Evolutionary conservation across 2,888 invertebrate species (phyloP).

Genomic region (Rhorus exstirpatorius): DNA sequence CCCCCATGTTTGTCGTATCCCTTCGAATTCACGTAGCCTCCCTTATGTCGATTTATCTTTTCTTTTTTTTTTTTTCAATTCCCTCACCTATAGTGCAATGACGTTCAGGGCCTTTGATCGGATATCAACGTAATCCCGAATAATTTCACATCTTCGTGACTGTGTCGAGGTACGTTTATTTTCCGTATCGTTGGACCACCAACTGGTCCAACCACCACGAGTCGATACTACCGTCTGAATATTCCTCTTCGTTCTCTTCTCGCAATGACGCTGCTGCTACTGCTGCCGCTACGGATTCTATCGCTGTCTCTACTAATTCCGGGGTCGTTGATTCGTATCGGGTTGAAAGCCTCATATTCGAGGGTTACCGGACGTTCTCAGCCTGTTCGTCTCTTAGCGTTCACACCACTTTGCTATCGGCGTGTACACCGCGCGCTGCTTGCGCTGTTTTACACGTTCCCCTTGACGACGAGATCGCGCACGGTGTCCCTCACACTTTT

Average conservation of each 20-base stretch:
- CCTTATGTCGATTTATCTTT: no score
- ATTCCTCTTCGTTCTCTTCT: not conserved
- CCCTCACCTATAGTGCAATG: constrained; percentile 39
- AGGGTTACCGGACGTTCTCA: constrained; percentile 43
- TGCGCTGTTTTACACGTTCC: constrained; percentile 38
- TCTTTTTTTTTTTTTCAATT: not conserved
- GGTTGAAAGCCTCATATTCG: constrained; percentile 64
- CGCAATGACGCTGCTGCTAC: constrained; percentile 1
- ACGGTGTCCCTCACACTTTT: constrained; percentile 17
- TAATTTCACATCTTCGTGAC: constrained; percentile 43
- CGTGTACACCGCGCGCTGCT: constrained; percentile 20
- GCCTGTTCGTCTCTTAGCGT: not conserved
- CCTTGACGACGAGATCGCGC: constrained; percentile 46
- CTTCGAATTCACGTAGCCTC: not conserved
- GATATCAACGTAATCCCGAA: constrained; percentile 1
- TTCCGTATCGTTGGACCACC: constrained; percentile 36
- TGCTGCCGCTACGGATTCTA: constrained; percentile 6
- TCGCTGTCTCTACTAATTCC: constrained; percentile 27
- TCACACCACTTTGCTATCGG: constrained; percentile 51
- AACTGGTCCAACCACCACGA: constrained; percentile 46
- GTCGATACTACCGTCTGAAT: constrained; percentile 34
- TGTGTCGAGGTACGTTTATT: constrained; percentile 4
- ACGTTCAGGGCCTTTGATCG: not conserved
- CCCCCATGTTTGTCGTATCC: not conserved
- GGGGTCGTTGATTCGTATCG: constrained; percentile 64